Conservation (phyloP, 2,888 invertebrate genomes). For the Cephonodes hylas region DNA sequence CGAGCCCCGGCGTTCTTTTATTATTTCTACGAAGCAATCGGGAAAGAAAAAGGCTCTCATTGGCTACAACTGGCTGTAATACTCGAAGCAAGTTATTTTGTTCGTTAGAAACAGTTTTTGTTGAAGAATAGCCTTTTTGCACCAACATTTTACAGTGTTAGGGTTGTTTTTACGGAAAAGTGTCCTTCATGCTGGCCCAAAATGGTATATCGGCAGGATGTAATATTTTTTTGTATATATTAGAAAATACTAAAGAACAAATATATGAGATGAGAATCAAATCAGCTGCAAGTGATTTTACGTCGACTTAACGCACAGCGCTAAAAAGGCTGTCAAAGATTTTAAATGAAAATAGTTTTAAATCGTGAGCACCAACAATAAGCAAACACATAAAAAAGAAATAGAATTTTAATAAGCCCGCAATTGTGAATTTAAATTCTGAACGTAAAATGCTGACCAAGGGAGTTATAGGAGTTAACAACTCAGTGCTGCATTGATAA, state of each 20-base stretch:
- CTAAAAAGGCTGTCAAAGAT: too few relatives aligned
- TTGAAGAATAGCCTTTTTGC: too few relatives aligned
- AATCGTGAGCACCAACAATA: neutral
- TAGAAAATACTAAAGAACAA: neutral
- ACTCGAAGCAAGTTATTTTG: neutral
- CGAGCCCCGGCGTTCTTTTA: conserved; percentile 36
- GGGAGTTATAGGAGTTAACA: neutral
- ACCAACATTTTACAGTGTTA: too few relatives aligned
- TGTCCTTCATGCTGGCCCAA: too few relatives aligned
- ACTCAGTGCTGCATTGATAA: neutral
- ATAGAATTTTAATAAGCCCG: neutral
- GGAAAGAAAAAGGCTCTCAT: conserved; percentile 30
- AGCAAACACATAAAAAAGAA: neutral
- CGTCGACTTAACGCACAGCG: too few relatives aligned
- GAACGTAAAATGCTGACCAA: neutral
- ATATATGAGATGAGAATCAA: too few relatives aligned
- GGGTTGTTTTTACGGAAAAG: too few relatives aligned
- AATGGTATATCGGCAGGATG: too few relatives aligned
- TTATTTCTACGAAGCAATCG: conserved; percentile 49
- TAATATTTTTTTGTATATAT: neutral
- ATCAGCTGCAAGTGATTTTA: too few relatives aligned
- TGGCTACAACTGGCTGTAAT: neutral
- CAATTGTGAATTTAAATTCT: neutral
- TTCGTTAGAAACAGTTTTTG: neutral
- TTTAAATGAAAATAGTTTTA: too few relatives aligned